phyloP scores from a whole-genome alignment of 64 coral and sea anemone genomes.

The Orbicella faveolata region DNA sequence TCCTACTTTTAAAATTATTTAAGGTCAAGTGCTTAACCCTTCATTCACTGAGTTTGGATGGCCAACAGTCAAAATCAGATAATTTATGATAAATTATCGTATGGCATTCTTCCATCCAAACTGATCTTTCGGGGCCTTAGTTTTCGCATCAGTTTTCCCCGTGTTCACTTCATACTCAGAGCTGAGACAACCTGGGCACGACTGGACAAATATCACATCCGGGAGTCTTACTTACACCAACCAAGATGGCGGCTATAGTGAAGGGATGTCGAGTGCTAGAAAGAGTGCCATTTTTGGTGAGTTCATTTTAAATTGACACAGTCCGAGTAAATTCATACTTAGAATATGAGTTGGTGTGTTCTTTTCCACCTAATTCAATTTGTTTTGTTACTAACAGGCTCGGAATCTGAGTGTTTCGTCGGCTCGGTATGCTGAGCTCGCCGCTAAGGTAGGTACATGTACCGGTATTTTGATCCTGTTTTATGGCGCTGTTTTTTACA shows the following conservation, averaged over 20 bases:
- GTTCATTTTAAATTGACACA: neutral
- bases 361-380: neutral
- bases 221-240: constrained; percentile 37
- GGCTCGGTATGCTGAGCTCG: constrained; percentile 46
- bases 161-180: no score
- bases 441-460: constrained; percentile 68
- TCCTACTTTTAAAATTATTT: no score
- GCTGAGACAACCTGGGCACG: neutral
- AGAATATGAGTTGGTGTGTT: neutral
- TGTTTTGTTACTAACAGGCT: constrained; percentile 20
- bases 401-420: constrained; percentile 71
- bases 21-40: no score
- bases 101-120: no score
- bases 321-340: neutral
- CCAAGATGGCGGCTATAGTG: constrained; percentile 89
- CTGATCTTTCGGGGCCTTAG: no score
- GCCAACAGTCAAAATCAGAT: no score
- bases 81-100: no score
- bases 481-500: no score
- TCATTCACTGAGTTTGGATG: no score
- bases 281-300: constrained; percentile 76
- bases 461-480: no score
- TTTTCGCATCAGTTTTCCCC: neutral
- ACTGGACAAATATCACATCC: constrained; percentile 35
- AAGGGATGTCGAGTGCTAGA: constrained; percentile 76